Evolutionary conservation across 1,140 invertebrate species (phyloP).

Genomic region (Nebria ingens): DNA sequence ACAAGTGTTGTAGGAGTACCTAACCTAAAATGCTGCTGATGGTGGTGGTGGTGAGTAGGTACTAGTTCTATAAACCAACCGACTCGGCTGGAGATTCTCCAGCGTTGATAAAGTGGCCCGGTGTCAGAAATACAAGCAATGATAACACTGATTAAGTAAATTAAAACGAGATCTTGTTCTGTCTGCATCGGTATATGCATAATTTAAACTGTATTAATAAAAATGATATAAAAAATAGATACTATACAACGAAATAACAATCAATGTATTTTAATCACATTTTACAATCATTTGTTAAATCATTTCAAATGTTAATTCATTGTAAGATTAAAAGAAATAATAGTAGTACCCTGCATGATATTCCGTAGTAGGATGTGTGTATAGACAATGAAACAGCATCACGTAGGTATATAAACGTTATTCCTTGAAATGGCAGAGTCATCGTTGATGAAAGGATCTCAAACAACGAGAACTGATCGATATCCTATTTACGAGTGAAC

Average conservation of each 20-base stretch:
- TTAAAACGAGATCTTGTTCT: background rate
- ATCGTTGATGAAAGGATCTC: constrained; percentile 13
- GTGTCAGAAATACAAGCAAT: background rate
- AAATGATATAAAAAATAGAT: background rate
- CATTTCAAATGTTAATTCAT: too few relatives aligned
- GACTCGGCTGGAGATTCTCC: background rate
- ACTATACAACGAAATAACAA: too few relatives aligned
- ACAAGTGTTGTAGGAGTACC: background rate
- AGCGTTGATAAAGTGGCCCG: background rate
- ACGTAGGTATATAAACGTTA: too few relatives aligned
- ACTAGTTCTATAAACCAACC: too few relatives aligned
- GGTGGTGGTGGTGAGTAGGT: too few relatives aligned
- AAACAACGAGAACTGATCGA: constrained; percentile 5
- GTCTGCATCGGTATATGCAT: background rate
- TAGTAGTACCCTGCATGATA: too few relatives aligned
- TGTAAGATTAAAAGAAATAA: too few relatives aligned
- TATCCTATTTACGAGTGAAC: constrained; percentile 16
- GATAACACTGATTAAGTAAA: background rate
- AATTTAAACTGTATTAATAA: background rate
- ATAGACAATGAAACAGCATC: too few relatives aligned
- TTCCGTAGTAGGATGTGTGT: too few relatives aligned
- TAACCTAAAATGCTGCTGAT: background rate
- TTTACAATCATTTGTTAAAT: too few relatives aligned
- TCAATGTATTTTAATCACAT: too few relatives aligned
- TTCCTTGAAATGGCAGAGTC: background rate